Evolutionary conservation across 1,140 invertebrate genomes (phyloP).

Genomic region (Drosophila ogumai): DNA sequence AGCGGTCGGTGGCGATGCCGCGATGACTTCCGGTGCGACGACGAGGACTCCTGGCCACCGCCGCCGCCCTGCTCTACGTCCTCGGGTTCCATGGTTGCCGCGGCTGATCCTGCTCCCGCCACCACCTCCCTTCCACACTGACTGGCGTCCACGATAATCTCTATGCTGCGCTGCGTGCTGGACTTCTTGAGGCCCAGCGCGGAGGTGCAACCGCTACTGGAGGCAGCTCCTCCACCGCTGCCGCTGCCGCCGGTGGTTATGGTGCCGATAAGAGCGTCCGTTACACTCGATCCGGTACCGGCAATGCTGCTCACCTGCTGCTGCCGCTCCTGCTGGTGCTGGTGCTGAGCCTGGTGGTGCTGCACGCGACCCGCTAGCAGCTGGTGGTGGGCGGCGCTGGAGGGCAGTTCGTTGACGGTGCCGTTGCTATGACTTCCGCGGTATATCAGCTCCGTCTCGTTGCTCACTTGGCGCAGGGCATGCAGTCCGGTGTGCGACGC

Average conservation of each 20-base stretch:
- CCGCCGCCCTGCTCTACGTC: slow-evolving; percentile 75
- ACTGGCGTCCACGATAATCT: slow-evolving; percentile 81
- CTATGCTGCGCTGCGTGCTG: slow-evolving; percentile 76
- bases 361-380: slow-evolving; percentile 25
- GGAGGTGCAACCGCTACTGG: slow-evolving; percentile 34
- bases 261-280: slow-evolving; percentile 77
- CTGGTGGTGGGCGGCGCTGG: slow-evolving; percentile 34
- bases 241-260: slow-evolving; percentile 50
- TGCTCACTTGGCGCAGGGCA: slow-evolving; percentile 77
- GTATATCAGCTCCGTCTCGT: slow-evolving; percentile 81
- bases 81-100: slow-evolving; percentile 37
- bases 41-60: slow-evolving; percentile 67
- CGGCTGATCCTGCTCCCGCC: slow-evolving; percentile 7
- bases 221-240: slow-evolving; percentile 9
- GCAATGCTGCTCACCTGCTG: slow-evolving; percentile 65
- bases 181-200: slow-evolving; percentile 53
- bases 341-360: slow-evolving; percentile 22
- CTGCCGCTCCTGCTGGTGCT: slow-evolving; percentile 18
- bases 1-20: slow-evolving; percentile 78
- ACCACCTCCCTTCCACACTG: slow-evolving; percentile 66
- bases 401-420: slow-evolving; percentile 60
- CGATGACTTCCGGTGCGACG: slow-evolving; percentile 62
- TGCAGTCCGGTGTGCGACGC: slow-evolving; percentile 77
- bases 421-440: slow-evolving; percentile 76
- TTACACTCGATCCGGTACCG: slow-evolving; percentile 67